Evolutionary conservation across 1,140 invertebrate species (phyloP), one percentile per base, ranked within the genome.

Genomic region (Zaprionus ghesquierei): DNA sequence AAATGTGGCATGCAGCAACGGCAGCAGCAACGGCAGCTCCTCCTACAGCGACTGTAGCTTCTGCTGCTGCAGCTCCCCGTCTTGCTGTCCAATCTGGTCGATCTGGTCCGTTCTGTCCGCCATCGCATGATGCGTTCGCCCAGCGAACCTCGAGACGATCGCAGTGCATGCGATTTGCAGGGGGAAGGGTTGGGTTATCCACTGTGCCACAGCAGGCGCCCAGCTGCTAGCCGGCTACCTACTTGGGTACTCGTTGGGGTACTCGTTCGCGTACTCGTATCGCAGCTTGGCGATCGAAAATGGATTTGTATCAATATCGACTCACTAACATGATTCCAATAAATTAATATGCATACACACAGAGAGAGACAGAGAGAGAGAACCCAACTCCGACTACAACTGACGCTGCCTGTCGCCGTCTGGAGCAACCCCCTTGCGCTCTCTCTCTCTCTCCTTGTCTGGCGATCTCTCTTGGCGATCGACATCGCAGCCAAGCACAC

Each of bases 221-320:
- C 69, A 60, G 35, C 22, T 25, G 35, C 22, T 25, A 49, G 2
- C 33, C 29, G 23, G 49, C 49, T 51, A 51, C 49, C 20, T 22
- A 46, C 20, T 46, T 22, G 41, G 41, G 41, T 29, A 29, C 27
- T 29, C 27, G 27, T 29, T 29, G n/a, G n/a, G n/a, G n/a, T n/a
- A 35, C 33, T 20, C 41, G 38, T 20, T 9, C 38, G 18, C 18
- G 41, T 46, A 25, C 33, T 46, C 22, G 56, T 86, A 90, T 90
- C 86, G 72, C 33, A 35, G 41, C 73, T 58, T 53, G 22, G 70
- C 89, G 82, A 89, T 90, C 89, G 80, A 90, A 87, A 90, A 90
- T 90, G 89, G 89, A 90, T 90, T 90, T 90, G 89, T 90, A 90
- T 90, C 89, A 90, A 90, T 90, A 90, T 90, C 89, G 89, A 90